phyloP scores from a whole-genome alignment of 2,113 vertebrate genomes.

The Ia io region DNA sequence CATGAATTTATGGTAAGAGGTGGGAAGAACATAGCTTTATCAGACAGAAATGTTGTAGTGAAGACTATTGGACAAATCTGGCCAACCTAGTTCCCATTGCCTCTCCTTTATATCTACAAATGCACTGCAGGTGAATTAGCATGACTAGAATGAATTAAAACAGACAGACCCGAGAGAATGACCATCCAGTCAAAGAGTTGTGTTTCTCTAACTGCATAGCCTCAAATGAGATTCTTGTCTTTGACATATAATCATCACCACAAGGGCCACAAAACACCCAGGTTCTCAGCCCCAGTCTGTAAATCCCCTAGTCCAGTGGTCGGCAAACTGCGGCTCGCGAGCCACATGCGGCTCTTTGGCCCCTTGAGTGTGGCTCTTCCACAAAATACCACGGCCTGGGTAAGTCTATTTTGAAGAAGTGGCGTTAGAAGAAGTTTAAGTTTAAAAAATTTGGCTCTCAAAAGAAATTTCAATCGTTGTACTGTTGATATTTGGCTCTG shows the following conservation, averaged over 20 bases:
- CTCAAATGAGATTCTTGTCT: background rate
- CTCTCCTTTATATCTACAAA: background rate
- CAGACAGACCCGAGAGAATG: background rate
- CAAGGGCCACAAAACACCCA: background rate
- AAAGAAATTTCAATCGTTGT: no score
- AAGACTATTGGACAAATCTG: background rate
- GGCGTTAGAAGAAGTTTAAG: no score
- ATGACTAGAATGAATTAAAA: background rate
- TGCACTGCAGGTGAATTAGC: background rate
- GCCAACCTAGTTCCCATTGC: background rate
- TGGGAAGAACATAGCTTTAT: background rate
- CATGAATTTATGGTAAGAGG: background rate
- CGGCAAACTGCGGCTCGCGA: no score
- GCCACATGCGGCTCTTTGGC: no score
- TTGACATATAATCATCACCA: background rate
- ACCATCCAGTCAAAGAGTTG: background rate
- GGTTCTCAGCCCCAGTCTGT: background rate
- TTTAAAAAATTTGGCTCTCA: no score
- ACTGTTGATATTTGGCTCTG: no score
- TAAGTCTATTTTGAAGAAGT: no score
- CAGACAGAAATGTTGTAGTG: background rate
- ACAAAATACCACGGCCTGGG: no score
- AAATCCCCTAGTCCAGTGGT: background rate
- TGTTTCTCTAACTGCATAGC: background rate
- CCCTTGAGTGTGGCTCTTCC: no score